These are phyloP conservation scores for Canis aureus DNA, from an alignment of 2,113 vertebrate genomes.

Conservation along the genomic window DNA sequence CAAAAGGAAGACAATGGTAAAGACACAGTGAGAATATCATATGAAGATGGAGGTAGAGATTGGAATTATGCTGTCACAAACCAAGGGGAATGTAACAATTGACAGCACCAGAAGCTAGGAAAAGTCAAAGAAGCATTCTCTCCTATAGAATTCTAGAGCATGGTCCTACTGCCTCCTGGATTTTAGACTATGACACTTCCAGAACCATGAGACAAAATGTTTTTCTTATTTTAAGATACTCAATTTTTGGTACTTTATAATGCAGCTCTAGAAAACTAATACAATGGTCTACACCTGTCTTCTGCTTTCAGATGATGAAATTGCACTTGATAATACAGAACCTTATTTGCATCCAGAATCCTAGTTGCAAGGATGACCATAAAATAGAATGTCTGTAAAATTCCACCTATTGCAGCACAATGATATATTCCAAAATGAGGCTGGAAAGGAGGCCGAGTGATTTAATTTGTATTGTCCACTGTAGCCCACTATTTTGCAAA, in stretches of 20 bases:
- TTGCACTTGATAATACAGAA: neutral
- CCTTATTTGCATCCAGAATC: neutral
- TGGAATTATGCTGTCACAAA: neutral
- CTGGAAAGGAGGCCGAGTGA: neutral
- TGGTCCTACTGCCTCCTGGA: neutral
- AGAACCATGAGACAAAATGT: neutral
- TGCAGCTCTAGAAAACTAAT: neutral
- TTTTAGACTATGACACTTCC: neutral
- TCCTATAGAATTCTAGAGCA: neutral
- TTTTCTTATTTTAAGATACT: neutral
- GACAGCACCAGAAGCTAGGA: neutral
- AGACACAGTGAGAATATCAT: neutral
- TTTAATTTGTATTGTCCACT: neutral
- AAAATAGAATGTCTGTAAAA: neutral
- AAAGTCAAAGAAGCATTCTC: neutral
- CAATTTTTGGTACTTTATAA: neutral
- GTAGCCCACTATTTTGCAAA: neutral
- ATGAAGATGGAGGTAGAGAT: neutral
- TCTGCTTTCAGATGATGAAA: slow-evolving; percentile 37
- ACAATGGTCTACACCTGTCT: neutral
- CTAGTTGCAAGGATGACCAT: neutral
- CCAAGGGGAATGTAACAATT: neutral
- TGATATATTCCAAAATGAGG: neutral
- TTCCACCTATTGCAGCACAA: neutral
- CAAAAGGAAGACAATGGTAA: neutral